Conservation (phyloP, 2,888 invertebrate genomes). For the Homarus gammarus region DNA sequence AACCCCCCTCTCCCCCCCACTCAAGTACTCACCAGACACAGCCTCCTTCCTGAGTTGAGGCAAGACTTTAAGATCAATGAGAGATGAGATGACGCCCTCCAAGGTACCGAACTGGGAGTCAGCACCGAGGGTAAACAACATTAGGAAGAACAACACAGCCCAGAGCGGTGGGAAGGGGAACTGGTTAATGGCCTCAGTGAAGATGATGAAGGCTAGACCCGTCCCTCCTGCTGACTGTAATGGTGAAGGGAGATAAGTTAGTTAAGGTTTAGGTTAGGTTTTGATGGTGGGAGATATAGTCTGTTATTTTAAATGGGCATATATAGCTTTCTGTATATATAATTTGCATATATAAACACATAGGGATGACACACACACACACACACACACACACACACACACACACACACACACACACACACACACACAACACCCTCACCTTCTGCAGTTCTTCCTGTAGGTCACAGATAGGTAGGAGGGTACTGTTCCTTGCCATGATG, state of each 20-base stretch:
- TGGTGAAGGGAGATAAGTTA: too few relatives aligned
- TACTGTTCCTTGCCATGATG: constrained; percentile 77
- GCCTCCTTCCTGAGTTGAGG: constrained; percentile 93
- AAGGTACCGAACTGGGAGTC: constrained; percentile 97
- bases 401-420: too few relatives aligned
- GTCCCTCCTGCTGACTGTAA: constrained; percentile 86
- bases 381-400: too few relatives aligned
- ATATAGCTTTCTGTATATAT: too few relatives aligned
- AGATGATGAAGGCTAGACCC: constrained; percentile 95
- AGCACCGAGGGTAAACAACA: constrained; percentile 94
- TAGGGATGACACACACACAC: too few relatives aligned
- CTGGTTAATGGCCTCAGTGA: constrained; percentile 96
- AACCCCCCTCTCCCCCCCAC: neutral
- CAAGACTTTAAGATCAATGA: constrained; percentile 95
- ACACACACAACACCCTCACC: too few relatives aligned
- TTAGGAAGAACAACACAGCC: constrained; percentile 97
- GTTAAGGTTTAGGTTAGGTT: too few relatives aligned
- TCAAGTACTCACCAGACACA: constrained; percentile 85
- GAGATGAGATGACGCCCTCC: constrained; percentile 96
- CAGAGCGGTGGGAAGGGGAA: constrained; percentile 96
- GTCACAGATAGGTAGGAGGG: constrained; percentile 86
- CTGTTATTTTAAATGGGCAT: too few relatives aligned
- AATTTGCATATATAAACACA: too few relatives aligned
- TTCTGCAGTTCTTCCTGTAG: constrained; percentile 92
- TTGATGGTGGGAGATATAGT: too few relatives aligned